These are phyloP conservation scores for Channa striata DNA, from an alignment of 2,797 vertebrate genomes.

Conservation along the genomic window DNA sequence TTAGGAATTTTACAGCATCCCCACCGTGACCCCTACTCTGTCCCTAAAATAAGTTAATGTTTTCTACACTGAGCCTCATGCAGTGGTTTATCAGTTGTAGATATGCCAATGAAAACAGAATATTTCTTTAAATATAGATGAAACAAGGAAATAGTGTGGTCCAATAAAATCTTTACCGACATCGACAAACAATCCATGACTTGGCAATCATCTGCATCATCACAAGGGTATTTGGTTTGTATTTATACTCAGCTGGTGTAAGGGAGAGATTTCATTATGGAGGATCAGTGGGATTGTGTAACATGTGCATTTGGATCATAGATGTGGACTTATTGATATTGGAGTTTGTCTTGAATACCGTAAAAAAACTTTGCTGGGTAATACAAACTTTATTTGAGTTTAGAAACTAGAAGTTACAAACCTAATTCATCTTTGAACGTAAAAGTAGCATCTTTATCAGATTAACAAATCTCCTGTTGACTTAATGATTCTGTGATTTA, in stretches of 20 bases:
- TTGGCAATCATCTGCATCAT: slow-evolving; percentile 29
- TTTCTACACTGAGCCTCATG: no score
- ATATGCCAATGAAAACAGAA: no score
- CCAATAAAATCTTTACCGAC: no score
- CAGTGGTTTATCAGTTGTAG: no score
- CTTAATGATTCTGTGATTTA: background rate
- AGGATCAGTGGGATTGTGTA: slow-evolving; percentile 68
- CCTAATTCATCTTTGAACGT: background rate
- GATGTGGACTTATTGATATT: slow-evolving; percentile 36
- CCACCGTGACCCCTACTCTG: no score
- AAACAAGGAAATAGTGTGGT: no score
- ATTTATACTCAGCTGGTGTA: slow-evolving; percentile 64
- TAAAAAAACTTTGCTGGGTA: slow-evolving; percentile 14
- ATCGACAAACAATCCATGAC: background rate
- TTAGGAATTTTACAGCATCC: no score
- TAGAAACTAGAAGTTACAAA: slow-evolving; percentile 4
- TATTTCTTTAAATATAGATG: no score
- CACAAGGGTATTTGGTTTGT: slow-evolving; percentile 56
- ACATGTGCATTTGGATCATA: slow-evolving; percentile 64
- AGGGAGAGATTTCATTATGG: slow-evolving; percentile 61
- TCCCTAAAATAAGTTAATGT: no score
- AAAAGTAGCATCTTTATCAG: background rate
- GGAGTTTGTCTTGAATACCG: slow-evolving; percentile 38
- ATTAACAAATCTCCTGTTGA: background rate
- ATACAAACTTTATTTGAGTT: background rate